Conservation (phyloP, 2,113 vertebrate genomes). For the Okapia johnstoni region DNA sequence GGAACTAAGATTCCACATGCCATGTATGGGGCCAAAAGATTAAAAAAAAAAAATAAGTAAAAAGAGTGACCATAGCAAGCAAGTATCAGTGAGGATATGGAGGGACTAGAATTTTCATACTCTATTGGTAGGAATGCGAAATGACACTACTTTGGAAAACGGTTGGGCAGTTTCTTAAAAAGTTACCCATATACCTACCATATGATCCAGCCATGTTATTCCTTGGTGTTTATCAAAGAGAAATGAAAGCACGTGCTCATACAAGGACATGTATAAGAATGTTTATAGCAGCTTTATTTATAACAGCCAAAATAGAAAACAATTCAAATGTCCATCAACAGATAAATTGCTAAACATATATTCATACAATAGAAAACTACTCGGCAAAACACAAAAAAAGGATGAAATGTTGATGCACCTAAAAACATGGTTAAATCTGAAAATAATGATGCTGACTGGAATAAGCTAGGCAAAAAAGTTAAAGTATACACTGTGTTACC, state of each 20-base stretch:
- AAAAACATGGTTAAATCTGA: not conserved
- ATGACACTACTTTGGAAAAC: not conserved
- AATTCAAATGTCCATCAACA: not conserved
- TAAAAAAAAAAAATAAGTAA: not conserved
- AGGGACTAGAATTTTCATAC: not conserved
- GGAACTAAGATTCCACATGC: not conserved
- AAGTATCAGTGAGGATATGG: not conserved
- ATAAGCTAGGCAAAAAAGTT: not conserved
- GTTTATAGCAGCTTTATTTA: not conserved
- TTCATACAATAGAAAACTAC: not conserved
- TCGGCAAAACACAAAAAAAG: not conserved
- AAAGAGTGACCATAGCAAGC: not conserved
- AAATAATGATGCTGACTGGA: not conserved
- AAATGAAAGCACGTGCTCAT: not conserved
- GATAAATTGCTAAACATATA: not conserved
- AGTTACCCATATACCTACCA: not conserved
- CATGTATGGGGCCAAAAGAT: not conserved
- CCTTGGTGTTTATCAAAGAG: not conserved
- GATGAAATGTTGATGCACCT: not conserved
- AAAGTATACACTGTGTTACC: not conserved
- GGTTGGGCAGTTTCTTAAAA: not conserved
- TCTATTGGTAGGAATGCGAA: not conserved
- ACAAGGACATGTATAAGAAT: not conserved
- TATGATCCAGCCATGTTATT: not conserved
- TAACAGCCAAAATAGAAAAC: not conserved